Evolutionary conservation across 2,797 vertebrate genomes (phyloP).

Genomic region (Delichon dasypus): DNA sequence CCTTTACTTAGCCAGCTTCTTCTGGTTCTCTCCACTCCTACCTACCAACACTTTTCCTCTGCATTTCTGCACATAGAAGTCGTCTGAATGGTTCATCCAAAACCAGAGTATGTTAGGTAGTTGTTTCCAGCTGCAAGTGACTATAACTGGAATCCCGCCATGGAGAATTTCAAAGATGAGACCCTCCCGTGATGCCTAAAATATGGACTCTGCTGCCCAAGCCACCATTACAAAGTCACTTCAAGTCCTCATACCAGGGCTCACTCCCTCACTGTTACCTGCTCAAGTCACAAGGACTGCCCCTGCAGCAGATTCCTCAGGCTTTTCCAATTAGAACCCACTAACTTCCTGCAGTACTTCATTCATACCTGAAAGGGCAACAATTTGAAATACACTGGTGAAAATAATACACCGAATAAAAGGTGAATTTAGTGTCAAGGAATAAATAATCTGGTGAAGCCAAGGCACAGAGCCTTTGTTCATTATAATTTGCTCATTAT

Average conservation of each 20-base stretch:
- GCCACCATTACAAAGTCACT: neutral
- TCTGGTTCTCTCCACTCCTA: neutral
- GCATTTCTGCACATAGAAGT: neutral
- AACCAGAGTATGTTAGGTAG: neutral
- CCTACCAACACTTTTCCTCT: neutral
- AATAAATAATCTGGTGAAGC: neutral
- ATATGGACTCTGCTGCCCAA: fast-evolving
- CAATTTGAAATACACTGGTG: neutral
- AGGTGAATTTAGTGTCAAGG: neutral
- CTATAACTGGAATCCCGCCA: neutral
- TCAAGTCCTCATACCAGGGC: neutral
- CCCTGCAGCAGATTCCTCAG: neutral
- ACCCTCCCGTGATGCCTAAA: neutral
- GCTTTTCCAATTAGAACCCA: neutral
- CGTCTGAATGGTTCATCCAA: neutral
- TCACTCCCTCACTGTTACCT: neutral
- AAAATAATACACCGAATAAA: neutral
- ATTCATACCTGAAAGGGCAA: neutral
- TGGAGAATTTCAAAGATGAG: neutral
- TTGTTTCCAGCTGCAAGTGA: neutral
- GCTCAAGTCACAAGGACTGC: neutral
- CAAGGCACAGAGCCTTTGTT: neutral
- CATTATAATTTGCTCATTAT: neutral
- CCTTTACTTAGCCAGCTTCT: neutral
- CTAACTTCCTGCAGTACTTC: neutral